Evolutionary conservation across 2,797 vertebrate genomes (phyloP), one percentile per base, ranked within the genome.

Genomic region (Gallinago solitaria): DNA sequence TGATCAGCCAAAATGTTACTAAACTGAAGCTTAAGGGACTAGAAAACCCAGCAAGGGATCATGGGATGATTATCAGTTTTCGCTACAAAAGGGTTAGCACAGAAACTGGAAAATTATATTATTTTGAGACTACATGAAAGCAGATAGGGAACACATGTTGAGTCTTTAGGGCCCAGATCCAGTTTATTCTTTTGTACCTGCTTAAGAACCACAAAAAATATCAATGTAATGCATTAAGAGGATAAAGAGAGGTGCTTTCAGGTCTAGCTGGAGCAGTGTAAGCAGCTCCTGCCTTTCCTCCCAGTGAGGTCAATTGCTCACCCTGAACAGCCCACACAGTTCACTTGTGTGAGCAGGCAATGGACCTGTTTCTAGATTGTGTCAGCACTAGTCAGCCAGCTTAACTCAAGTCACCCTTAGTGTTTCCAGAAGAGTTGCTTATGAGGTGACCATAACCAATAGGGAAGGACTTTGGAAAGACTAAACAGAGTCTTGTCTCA

Each of bases 1-100:
- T 94, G 92, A 97, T 96, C 92, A 93, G 57, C 64, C 77, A 96
- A 94, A 93, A 95, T 91, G 86, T 96, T 97, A 94, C 93, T 95
- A 89, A 97, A 90, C 59, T 87, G 30, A 96, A 91, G 69, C 76
- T 89, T 95, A 93, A 88, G 81, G 81, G 82, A 89, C 94, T 93
- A 94, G 70, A 67, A 94, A 93, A 77, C 37, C 8, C 27, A 91
- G 68, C 68, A 89, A 89, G 69, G 69, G 79, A 93, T 91, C 82
- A 15, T 51, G 33, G 69, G 47, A 30, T 88, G 61, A 88, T 92
- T 91, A 89, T 70, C 90, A 94, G 75, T 84, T 92, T 93, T 90
- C 95, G 61, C 70, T 93, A 69, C 78, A 96, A 76, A 96, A 81
- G 12, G 3, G 20, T 83, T 87, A 95, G 86, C 32, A 67, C 23